Evolutionary conservation across 2,113 vertebrate species (phyloP).

Genomic region (Rhynchopsitta pachyrhyncha): DNA sequence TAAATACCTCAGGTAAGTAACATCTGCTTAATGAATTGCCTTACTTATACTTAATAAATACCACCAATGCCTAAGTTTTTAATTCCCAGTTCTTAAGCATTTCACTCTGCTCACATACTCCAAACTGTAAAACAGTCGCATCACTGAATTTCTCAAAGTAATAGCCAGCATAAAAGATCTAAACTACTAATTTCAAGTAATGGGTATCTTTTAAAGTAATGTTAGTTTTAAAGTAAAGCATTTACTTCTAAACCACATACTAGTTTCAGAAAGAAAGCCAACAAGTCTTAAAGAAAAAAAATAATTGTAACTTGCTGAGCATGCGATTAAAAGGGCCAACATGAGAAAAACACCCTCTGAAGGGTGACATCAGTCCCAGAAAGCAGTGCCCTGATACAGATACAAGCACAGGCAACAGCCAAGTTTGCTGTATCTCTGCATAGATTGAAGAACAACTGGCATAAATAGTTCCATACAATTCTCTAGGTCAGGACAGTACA

Average conservation of each 20-base stretch:
- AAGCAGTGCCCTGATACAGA: accelerated
- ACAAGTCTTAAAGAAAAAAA: neutral
- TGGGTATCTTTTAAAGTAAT: neutral
- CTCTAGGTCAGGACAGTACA: neutral
- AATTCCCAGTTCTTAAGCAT: neutral
- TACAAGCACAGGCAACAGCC: neutral
- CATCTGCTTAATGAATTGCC: neutral
- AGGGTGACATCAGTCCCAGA: neutral
- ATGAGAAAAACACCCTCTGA: neutral
- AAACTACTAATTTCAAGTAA: neutral
- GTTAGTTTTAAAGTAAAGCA: neutral
- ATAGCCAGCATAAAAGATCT: neutral
- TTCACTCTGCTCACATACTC: neutral
- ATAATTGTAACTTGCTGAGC: neutral
- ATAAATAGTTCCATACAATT: neutral
- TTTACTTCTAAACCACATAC: neutral
- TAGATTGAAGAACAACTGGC: neutral
- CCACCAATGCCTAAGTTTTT: neutral
- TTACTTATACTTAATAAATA: neutral
- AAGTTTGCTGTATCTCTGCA: neutral
- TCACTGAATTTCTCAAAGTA: neutral
- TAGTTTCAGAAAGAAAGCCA: neutral
- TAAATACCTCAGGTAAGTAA: neutral
- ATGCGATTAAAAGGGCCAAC: neutral
- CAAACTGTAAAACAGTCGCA: neutral